Conservation (phyloP, 1,140 invertebrate species). For the Trypoxylus dichotomus region DNA sequence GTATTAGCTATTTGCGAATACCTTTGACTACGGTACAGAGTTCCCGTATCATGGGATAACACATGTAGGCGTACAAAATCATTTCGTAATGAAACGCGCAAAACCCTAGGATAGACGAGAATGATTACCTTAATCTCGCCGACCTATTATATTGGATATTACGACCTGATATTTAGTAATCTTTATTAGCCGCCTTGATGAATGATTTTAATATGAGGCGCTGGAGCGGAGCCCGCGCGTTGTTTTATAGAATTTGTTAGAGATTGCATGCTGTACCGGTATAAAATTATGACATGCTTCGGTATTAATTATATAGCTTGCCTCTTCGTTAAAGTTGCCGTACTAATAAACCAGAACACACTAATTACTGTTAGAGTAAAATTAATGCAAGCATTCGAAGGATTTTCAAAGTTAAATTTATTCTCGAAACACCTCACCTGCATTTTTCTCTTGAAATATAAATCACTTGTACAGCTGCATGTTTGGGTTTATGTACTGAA, state of each 20-base stretch:
- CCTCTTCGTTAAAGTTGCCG: background rate
- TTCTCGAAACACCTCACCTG: too few relatives aligned
- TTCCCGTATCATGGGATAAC: too few relatives aligned
- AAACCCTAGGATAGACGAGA: background rate
- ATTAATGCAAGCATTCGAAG: conserved; percentile 14
- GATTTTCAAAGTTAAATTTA: background rate
- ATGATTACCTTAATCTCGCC: background rate
- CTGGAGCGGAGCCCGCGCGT: background rate
- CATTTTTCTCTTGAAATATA: too few relatives aligned
- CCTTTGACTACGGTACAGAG: too few relatives aligned
- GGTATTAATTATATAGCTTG: background rate
- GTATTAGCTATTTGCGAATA: too few relatives aligned
- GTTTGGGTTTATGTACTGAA: too few relatives aligned
- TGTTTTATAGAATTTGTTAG: conserved; percentile 4
- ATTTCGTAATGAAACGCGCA: background rate
- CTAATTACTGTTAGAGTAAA: background rate
- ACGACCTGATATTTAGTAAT: background rate
- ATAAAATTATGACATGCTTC: conserved; percentile 4
- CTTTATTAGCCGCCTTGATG: background rate
- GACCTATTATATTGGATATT: background rate
- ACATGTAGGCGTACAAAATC: too few relatives aligned
- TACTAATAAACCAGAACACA: conserved; percentile 16
- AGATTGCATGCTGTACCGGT: background rate
- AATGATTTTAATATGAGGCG: conserved; percentile 22
- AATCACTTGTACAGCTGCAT: too few relatives aligned